Evolutionary conservation across 2,888 invertebrate genomes (phyloP).

Genomic region (Eupithecia exiguata): DNA sequence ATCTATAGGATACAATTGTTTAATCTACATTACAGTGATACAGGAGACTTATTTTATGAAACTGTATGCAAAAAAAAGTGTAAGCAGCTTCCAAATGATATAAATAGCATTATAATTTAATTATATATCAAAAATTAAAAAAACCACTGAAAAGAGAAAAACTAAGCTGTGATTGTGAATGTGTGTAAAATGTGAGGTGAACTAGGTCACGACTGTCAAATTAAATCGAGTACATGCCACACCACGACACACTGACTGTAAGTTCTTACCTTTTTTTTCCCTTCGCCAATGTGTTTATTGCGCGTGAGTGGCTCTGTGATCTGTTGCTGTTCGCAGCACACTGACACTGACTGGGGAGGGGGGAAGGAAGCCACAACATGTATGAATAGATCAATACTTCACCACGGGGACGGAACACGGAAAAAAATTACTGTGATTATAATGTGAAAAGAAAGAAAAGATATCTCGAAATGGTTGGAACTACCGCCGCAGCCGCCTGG

Average conservation of each 20-base stretch:
- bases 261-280: constrained; percentile 5
- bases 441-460: neutral
- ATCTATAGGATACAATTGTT: too few relatives aligned
- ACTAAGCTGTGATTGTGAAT: neutral
- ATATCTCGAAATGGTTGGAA: neutral
- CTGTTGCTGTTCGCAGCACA: constrained; percentile 32
- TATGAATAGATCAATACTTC: neutral
- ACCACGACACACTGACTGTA: neutral
- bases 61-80: too few relatives aligned
- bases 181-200: too few relatives aligned
- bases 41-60: neutral
- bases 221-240: neutral
- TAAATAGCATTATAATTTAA: neutral
- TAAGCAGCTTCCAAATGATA: too few relatives aligned
- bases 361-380: constrained; percentile 27
- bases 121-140: neutral
- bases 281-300: constrained; percentile 34
- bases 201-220: too few relatives aligned
- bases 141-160: neutral
- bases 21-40: neutral
- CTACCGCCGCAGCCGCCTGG: too few relatives aligned
- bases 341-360: neutral
- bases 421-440: neutral
- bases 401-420: neutral
- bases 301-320: constrained; percentile 30